Base-by-base conservation (phyloP, 2,113 vertebrate species). In the Apaloderma vittatum region DNA sequence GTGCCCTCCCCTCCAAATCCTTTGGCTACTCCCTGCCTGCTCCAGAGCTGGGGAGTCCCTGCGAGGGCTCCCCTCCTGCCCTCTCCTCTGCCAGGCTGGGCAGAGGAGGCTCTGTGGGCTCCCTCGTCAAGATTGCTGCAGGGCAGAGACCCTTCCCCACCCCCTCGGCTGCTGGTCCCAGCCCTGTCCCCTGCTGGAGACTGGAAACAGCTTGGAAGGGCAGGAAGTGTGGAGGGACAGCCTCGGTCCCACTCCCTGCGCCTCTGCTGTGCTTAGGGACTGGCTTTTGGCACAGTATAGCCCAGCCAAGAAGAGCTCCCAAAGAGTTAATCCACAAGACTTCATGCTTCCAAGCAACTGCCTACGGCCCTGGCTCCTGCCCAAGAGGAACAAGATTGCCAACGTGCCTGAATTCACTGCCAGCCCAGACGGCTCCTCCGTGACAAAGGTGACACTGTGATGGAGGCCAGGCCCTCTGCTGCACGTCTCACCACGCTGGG, bases 361-460 rank as follows among this genome's bases (percentile, higher is more conserved):
- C 94, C 90, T 79, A 66, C 66, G 0, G 93, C 36, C 54, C 87
- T 96, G 96, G 94, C 94, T 76, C 20, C 81, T 51, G 71, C 92
- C 94, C 96, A 95, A 88, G 46, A 85, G 24, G 74, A 94, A 77
- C 88, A 80, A 85, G 90, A 95, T 7, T 55, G 91, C 91, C 34
- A 95, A 94, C 32, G 57, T 88, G 96, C 89, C 77, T 67, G 57
- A 61, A 63, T 27, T 75, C 95, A 92, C 26, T 66, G 87, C 89
- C 2, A 9, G 85, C 78, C 78, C 62, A 51, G 62, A 58, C 15
- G 2, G 76, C 82, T 92, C 51, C 77, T 80, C 67, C 0, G 0
- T 81, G 83, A 96, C 95, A 96, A 93, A 94, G 89, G 89, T 96
- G 93, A 93, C 89, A 91, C 83, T 95, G 95, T 94, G 89, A 94